Evolutionary conservation across 1,140 invertebrate species (phyloP).

Genomic region (Rhysida immarginata): DNA sequence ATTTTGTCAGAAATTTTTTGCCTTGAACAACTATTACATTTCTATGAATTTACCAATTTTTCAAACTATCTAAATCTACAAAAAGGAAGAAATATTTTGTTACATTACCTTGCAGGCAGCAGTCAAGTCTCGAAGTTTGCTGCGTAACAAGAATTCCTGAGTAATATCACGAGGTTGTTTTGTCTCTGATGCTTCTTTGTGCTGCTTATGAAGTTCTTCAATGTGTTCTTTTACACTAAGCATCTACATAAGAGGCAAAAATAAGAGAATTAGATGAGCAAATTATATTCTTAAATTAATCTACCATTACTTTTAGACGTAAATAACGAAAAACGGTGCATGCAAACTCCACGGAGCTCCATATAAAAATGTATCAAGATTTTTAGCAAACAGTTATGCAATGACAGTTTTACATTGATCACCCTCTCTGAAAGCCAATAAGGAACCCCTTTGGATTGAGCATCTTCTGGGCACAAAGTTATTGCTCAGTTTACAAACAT

Average conservation of each 20-base stretch:
- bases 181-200: slow-evolving; percentile 45
- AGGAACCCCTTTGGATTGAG: too few relatives aligned
- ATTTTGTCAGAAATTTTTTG: too few relatives aligned
- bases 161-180: slow-evolving; percentile 53
- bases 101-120: slow-evolving; percentile 53
- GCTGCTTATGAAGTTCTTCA: slow-evolving; percentile 47
- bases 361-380: too few relatives aligned
- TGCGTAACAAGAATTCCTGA: slow-evolving; percentile 73
- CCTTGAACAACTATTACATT: too few relatives aligned
- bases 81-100: too few relatives aligned
- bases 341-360: neutral
- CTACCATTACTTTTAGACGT: neutral
- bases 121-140: slow-evolving; percentile 64
- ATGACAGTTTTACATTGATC: too few relatives aligned
- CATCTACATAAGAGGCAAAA: slow-evolving; percentile 36
- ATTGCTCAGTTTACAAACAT: too few relatives aligned
- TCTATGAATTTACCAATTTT: too few relatives aligned
- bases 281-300: neutral
- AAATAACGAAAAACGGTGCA: neutral
- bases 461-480: too few relatives aligned
- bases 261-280: neutral
- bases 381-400: too few relatives aligned
- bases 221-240: slow-evolving; percentile 48
- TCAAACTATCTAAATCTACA: too few relatives aligned
- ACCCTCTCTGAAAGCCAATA: too few relatives aligned